A percentile compares a stretch with the other conserved stretches of the same genome.
Conservation (phyloP, 2,113 vertebrate species). For the Cyphomyrus discorhynchus region DNA sequence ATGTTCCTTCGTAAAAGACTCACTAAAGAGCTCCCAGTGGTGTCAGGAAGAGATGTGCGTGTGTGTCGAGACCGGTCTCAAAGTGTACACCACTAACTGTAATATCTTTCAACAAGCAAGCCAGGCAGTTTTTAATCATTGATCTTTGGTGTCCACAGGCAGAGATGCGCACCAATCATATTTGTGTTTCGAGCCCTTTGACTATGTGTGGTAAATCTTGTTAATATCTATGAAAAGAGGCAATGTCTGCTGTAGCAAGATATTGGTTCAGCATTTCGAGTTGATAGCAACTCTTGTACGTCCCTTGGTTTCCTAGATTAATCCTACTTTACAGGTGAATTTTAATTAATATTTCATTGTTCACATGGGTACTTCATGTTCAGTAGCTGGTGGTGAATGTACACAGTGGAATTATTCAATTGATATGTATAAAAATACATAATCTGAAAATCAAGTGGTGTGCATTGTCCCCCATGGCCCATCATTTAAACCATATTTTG, state of each 20-base stretch:
- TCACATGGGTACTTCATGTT: not conserved
- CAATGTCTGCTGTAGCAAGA: not conserved
- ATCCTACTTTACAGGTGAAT: not conserved
- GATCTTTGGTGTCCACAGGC: not conserved
- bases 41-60: not conserved
- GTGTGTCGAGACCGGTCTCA: not conserved
- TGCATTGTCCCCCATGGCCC: not conserved
- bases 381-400: not conserved
- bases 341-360: not conserved
- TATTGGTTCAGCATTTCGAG: not conserved
- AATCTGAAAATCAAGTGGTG: not conserved
- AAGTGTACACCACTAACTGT: not conserved
- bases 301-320: not conserved
- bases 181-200: not conserved
- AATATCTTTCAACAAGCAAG: not conserved
- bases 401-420: not conserved
- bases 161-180: not conserved
- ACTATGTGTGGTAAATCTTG: not conserved
- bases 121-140: not conserved
- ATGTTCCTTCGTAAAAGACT: not conserved
- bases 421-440: not conserved
- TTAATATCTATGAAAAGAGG: not conserved
- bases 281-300: not conserved
- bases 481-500: not conserved
- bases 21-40: not conserved